A percentile compares a stretch with the other conserved stretches of the same genome.
These are phyloP conservation scores for Dasyprocta punctata DNA, from an alignment of 2,113 vertebrate genomes.

Conservation along the genomic window DNA sequence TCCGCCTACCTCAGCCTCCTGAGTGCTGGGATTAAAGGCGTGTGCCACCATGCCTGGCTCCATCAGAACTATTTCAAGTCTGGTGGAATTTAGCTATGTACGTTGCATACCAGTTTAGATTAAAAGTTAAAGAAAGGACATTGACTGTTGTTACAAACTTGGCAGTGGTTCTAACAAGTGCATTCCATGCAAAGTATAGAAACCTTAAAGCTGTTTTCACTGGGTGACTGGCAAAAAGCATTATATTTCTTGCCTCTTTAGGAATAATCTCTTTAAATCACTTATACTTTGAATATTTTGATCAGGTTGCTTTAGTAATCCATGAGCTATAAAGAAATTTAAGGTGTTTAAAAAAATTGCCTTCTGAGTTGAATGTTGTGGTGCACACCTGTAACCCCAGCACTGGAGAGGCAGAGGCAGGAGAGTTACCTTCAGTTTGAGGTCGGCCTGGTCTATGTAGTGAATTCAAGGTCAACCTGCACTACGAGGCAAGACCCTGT, in stretches of 20 bases:
- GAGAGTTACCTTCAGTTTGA: too few species aligned
- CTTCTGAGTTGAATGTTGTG: too few species aligned
- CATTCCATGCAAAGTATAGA: neutral
- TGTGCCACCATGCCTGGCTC: too few species aligned
- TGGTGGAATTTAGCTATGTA: neutral
- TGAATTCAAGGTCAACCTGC: too few species aligned
- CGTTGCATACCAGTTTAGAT: slow-evolving; percentile 22
- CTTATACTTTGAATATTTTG: neutral
- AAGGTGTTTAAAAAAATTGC: neutral
- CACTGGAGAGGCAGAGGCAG: too few species aligned
- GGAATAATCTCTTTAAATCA: slow-evolving; percentile 29
- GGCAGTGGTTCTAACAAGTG: neutral
- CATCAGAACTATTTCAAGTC: neutral
- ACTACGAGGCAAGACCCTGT: too few species aligned
- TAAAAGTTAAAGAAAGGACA: neutral
- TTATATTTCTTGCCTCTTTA: neutral
- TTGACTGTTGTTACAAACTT: neutral
- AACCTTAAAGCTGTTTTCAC: neutral
- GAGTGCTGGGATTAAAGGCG: too few species aligned
- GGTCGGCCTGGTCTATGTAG: too few species aligned
- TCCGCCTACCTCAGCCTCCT: too few species aligned
- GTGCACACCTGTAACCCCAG: too few species aligned
- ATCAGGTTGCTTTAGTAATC: neutral
- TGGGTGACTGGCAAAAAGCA: neutral
- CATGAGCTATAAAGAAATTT: neutral